Conservation (phyloP, 1,140 invertebrate species). For the Hyles vespertilio region DNA sequence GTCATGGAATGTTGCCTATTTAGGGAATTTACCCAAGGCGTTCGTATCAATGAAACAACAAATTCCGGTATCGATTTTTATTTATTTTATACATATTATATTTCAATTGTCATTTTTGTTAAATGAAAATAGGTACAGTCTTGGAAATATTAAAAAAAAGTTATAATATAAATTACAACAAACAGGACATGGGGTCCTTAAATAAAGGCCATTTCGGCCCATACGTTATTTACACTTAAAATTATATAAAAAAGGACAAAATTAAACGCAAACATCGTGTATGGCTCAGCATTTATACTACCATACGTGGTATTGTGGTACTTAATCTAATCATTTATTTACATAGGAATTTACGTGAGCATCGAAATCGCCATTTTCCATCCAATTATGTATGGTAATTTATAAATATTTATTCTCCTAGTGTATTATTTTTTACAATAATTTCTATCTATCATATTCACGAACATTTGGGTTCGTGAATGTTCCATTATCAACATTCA, state of each 20-base stretch:
- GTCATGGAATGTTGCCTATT: no score
- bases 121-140: conserved; percentile 68
- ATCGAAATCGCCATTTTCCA: not conserved
- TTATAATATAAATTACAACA: conserved; percentile 64
- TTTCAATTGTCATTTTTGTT: conserved; percentile 51
- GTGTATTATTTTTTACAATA: conserved; percentile 54
- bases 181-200: conserved; percentile 22
- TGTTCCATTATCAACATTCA: conserved; percentile 35
- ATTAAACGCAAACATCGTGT: conserved; percentile 37
- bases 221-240: conserved; percentile 40
- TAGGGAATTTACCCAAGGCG: not conserved
- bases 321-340: conserved; percentile 42
- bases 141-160: conserved; percentile 67
- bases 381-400: no score
- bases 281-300: conserved; percentile 19
- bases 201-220: not conserved
- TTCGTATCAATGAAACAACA: conserved; percentile 44
- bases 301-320: conserved; percentile 31
- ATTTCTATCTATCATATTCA: conserved; percentile 59
- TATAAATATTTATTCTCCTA: conserved; percentile 20
- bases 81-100: conserved; percentile 66
- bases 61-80: conserved; percentile 58
- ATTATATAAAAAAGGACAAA: conserved; percentile 35
- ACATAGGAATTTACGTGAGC: conserved; percentile 43
- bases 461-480: not conserved